Conservation (phyloP, 2,113 vertebrate species). For the Fulica atra region DNA sequence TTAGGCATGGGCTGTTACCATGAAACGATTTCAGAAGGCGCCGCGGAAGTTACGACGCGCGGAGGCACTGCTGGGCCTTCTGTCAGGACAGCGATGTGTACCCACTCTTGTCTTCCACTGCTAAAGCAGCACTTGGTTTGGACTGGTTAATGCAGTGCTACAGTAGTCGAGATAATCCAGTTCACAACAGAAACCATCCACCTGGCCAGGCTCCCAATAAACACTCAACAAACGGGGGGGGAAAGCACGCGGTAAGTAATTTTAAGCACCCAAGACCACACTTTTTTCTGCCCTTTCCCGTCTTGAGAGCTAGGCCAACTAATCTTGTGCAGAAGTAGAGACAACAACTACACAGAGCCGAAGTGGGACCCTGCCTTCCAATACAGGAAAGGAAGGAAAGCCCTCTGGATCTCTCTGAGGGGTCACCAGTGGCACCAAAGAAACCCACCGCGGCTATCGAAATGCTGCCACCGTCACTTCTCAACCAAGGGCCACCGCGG, state of each 20-base stretch:
- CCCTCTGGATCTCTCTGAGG: not conserved
- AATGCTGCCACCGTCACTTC: constrained; percentile 2
- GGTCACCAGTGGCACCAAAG: not conserved
- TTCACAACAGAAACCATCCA: not conserved
- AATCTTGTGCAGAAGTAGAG: not conserved
- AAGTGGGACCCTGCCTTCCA: not conserved
- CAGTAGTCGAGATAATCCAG: not conserved
- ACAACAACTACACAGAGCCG: not conserved
- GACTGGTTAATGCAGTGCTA: not conserved
- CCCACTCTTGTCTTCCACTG: not conserved
- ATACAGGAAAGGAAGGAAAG: not conserved
- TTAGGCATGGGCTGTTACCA: not conserved
- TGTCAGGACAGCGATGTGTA: not conserved
- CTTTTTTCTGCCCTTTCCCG: not conserved
- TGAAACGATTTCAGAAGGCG: not conserved
- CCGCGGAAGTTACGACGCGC: not conserved
- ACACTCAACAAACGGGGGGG: fast-evolving
- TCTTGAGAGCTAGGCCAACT: not conserved
- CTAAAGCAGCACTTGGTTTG: not conserved
- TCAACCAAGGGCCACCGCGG: constrained; percentile 49
- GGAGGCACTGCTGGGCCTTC: not conserved
- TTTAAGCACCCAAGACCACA: not conserved
- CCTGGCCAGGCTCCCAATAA: not conserved
- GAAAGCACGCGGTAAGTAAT: not conserved
- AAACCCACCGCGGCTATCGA: constrained; percentile 33